phyloP scores from a whole-genome alignment of 1,140 invertebrate genomes.

The Drosophila simulans region DNA sequence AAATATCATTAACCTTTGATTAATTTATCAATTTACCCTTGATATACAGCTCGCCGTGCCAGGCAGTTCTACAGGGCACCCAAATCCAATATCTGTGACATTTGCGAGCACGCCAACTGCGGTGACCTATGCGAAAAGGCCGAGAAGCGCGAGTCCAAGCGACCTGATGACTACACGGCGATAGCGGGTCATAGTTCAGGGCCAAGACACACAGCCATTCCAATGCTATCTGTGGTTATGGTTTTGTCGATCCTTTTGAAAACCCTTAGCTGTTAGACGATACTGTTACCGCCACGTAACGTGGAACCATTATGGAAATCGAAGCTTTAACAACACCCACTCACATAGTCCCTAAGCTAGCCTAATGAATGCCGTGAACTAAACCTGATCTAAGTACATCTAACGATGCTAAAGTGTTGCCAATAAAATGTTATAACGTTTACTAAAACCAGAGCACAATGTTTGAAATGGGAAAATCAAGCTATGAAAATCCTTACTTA shows the following conservation, averaged over 20 bases:
- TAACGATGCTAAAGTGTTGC: slow-evolving; percentile 77
- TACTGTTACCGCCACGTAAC: slow-evolving; percentile 1
- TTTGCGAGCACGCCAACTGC: slow-evolving; percentile 91
- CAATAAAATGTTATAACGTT: slow-evolving; percentile 73
- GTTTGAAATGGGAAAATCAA: neutral
- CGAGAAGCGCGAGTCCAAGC: slow-evolving; percentile 70
- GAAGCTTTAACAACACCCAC: slow-evolving; percentile 78
- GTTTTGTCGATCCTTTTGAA: slow-evolving; percentile 13
- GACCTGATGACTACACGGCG: slow-evolving; percentile 55
- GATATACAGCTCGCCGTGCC: slow-evolving; percentile 88
- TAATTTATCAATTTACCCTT: neutral
- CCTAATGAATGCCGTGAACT: slow-evolving; percentile 50
- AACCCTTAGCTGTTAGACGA: slow-evolving; percentile 28
- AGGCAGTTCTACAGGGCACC: slow-evolving; percentile 91
- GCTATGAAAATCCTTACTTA: too few relatives aligned
- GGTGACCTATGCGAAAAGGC: slow-evolving; percentile 85
- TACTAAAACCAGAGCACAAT: slow-evolving; percentile 50
- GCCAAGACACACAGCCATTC: neutral
- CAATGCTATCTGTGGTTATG: neutral
- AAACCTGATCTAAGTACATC: slow-evolving; percentile 55
- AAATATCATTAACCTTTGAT: neutral
- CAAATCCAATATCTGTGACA: slow-evolving; percentile 89
- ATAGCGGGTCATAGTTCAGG: slow-evolving; percentile 48
- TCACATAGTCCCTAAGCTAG: slow-evolving; percentile 72
- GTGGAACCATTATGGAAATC: slow-evolving; percentile 37